Evolutionary conservation across 1,140 invertebrate species (phyloP), one percentile per base, ranked within the genome.

Genomic region (Cepaea nemoralis): DNA sequence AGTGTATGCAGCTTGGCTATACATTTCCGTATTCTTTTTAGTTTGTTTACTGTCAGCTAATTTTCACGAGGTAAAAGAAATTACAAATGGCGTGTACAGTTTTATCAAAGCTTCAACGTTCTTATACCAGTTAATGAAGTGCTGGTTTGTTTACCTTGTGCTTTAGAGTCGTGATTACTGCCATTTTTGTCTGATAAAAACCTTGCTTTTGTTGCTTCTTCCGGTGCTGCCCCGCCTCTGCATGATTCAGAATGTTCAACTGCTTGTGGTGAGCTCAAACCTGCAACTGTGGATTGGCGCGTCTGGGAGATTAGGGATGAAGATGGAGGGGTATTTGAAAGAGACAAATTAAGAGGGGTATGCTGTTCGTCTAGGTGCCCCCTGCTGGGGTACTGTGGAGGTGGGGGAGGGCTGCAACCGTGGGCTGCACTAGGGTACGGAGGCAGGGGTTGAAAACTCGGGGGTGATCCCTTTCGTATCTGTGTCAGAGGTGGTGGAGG

Each of bases 271-370:
- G n/a, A 31, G n/a, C 2, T 63, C 27, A 31, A 5, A 63, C 27
- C 6, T 31, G 82, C 78, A 86, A 85, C 70, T 89, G 87, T 73
- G 84, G 73, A 73, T 79, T 45, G 50, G 63, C 27, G 73, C 82
- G 55, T 78, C 67, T 33, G 63, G 50, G 50, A 27, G 71, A 33
- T 35, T 27, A 37, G 22, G 37, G 83, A 63, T n/a, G 67, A 77
- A 69, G 81, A 22, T 59, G 81, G 76, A 5, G 70, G 73, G 48
- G 79, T 80, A 75, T 81, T 86, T 45, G 86, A 86, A 55, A 87
- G 83, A 40, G 89, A 88, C 74, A 90, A 82, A 83, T 88, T 91
- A 80, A 89, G 86, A 67, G 85, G 90, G 77, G 86, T 86, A 76
- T 87, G 90, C 83, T 89, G 86, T 37, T 82, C 84, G 70, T 87